Base-by-base conservation (phyloP, 2,797 vertebrate species). In the Tokudaia tokunoshimensis region DNA sequence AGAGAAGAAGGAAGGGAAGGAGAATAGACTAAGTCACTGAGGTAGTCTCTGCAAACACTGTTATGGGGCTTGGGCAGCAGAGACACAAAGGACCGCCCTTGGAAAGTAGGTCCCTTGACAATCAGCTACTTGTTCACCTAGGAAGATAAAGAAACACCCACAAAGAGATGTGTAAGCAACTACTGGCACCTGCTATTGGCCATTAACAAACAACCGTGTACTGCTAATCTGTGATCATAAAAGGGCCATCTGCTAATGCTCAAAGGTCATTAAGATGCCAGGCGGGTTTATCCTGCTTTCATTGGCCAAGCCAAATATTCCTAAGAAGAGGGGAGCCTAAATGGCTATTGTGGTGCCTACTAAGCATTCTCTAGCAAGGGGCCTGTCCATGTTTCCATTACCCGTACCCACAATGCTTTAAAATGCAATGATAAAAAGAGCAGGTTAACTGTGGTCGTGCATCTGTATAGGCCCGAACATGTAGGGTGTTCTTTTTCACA, bases 171-270 rank as follows among this genome's bases (percentile, higher is more conserved):
- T 96, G 82, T 94, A 97, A 98, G 97, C 70, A 90, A 97, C 96
- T 93, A 92, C 97, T 98, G 98, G 98, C 98, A 99, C 98, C 98
- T 98, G 98, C 97, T 98, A 98, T 95, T 50, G 93, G 97, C 97
- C 97, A 98, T 98, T 98, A 98, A 98, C 95, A 98, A 98, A 96
- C 93, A 95, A 96, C 97, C 97, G 72, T 98, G 98, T 98, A 98
- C 97, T 96, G 96, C 98, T 99, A 98, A 99, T 98, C 98, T 98
- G 97, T 96, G 98, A 98, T 98, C 94, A 0, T 98, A 98, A 98
- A 99, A 99, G 98, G 98, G 98, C 98, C 98, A 98, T 98, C 98
- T 98, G 98, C 97, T 98, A 98, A 98, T 98, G 98, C 98, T 98
- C 98, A 98, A 98, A 99, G 98, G 98, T 98, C 98, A 98, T 98